These are phyloP conservation scores for Eidolon helvum DNA, from an alignment of 2,113 vertebrate genomes.

Conservation along the genomic window DNA sequence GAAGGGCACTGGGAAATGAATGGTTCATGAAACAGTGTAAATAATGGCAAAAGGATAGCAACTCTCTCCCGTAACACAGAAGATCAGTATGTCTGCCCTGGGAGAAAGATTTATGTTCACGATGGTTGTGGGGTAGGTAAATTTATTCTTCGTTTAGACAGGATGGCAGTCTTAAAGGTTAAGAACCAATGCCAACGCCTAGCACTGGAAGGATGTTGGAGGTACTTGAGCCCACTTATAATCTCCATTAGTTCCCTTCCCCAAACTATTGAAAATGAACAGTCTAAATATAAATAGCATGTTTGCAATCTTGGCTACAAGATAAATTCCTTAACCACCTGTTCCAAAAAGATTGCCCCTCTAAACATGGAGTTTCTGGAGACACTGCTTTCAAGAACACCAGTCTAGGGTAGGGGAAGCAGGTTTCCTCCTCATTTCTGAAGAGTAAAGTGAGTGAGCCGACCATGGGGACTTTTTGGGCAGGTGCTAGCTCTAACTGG, in stretches of 20 bases:
- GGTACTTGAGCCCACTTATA: background rate
- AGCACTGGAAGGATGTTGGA: background rate
- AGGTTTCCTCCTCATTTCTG: background rate
- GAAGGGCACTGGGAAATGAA: background rate
- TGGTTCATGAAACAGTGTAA: background rate
- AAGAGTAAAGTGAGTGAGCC: background rate
- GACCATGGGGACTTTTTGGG: background rate
- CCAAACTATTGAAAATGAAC: background rate
- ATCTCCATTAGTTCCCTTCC: background rate
- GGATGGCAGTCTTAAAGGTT: background rate
- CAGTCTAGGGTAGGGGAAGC: background rate
- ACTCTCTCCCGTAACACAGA: background rate
- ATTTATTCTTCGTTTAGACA: background rate
- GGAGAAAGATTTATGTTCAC: background rate
- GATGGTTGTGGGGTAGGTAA: background rate
- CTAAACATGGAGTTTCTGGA: background rate
- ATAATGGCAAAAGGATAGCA: background rate
- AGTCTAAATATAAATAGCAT: background rate
- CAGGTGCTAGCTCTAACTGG: background rate
- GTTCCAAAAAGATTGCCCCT: background rate
- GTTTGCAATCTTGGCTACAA: background rate
- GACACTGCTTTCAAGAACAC: background rate
- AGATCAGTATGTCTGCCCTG: background rate
- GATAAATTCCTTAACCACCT: background rate
- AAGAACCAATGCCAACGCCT: background rate